phyloP scores from a whole-genome alignment of 2,888 invertebrate species.

The Tholera decimalis region DNA sequence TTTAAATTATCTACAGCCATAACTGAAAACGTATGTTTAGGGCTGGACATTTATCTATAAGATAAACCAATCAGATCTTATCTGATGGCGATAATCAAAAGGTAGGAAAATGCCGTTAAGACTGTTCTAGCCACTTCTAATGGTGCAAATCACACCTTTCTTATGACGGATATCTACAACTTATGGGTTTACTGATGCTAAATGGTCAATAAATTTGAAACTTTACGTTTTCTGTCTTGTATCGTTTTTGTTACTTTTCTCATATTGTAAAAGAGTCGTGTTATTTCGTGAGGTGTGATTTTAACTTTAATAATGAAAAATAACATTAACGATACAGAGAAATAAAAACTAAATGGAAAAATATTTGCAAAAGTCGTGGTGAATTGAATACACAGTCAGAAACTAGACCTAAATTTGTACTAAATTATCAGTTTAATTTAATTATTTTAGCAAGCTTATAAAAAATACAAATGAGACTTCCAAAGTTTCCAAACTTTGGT shows the following conservation, averaged over 20 bases:
- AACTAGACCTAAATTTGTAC: no score
- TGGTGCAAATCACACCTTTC: constrained; percentile 19
- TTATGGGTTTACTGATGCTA: constrained; percentile 34
- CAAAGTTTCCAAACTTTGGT: no score
- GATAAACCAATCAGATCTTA: constrained; percentile 42
- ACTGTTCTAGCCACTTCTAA: constrained; percentile 7
- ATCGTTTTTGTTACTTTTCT: constrained; percentile 15
- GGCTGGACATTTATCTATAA: constrained; percentile 26
- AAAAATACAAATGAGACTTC: no score
- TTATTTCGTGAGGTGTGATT: constrained; percentile 1
- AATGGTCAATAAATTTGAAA: constrained; percentile 51
- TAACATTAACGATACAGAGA: no score
- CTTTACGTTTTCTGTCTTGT: constrained; percentile 11
- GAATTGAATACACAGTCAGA: no score
- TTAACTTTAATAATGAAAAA: no score
- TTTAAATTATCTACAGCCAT: background rate
- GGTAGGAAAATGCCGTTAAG: constrained; percentile 18
- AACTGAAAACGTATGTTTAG: constrained; percentile 21
- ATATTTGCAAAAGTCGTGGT: no score
- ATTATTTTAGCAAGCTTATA: no score
- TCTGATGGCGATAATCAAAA: constrained; percentile 28
- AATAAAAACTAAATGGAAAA: no score
- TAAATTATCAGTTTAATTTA: no score
- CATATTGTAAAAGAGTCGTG: background rate
- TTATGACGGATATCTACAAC: constrained; percentile 14